A percentile compares a stretch with the other conserved stretches of the same genome.
Evolutionary conservation across 2,113 vertebrate species (phyloP).

Genomic region (Calonectris borealis): DNA sequence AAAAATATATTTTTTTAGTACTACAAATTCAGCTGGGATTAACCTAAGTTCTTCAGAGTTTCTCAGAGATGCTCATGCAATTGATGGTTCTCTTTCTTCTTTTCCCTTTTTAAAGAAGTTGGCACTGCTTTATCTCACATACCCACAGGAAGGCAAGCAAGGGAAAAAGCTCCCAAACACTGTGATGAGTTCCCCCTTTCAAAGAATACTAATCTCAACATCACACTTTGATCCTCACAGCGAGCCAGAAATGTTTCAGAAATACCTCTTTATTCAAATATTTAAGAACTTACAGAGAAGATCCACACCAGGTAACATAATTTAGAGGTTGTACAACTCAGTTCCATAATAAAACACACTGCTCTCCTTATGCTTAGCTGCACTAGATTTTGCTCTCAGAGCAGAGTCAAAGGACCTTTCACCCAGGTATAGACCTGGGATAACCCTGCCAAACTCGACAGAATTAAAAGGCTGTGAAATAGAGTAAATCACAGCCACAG

Average conservation of each 20-base stretch:
- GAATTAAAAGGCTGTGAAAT: conserved; percentile 42
- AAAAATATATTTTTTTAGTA: neutral
- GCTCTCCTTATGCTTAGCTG: neutral
- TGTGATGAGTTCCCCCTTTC: neutral
- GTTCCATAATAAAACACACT: neutral
- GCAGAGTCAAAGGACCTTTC: conserved; percentile 9
- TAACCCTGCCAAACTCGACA: conserved; percentile 16
- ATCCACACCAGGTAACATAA: neutral
- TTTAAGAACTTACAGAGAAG: conserved; percentile 2
- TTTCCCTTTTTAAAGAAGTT: neutral
- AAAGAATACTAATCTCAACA: conserved; percentile 7
- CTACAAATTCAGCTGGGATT: neutral
- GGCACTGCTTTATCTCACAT: neutral
- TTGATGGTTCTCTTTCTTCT: neutral
- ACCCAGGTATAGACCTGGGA: neutral
- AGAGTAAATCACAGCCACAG: conserved; percentile 29
- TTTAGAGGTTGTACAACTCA: neutral
- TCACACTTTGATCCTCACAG: conserved; percentile 10
- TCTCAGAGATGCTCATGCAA: neutral
- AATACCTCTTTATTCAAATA: conserved; percentile 40
- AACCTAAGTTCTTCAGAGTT: neutral
- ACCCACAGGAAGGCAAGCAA: neutral
- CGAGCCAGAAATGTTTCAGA: conserved; percentile 18
- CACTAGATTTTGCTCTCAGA: neutral
- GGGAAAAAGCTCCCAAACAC: neutral